Percentiles rank a stretch among this genome's conserved stretches.
phyloP scores from a whole-genome alignment of 2,113 vertebrate species.

The Nematolebias whitei region DNA sequence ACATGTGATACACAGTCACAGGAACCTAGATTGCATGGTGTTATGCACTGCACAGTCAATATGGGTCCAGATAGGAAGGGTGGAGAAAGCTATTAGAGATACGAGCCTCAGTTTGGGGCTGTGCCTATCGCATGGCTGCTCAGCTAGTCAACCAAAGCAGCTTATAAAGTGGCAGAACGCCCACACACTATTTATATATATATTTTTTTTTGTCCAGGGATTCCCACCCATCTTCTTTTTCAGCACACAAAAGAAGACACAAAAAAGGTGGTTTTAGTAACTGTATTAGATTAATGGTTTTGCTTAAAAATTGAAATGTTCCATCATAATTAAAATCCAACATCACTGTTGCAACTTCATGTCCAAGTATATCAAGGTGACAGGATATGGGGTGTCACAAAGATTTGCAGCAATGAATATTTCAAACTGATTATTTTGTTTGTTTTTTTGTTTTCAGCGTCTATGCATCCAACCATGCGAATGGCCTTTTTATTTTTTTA shows the following conservation, averaged over 20 bases:
- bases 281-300: no score
- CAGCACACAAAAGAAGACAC: background rate
- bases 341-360: background rate
- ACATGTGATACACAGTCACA: constrained; percentile 25
- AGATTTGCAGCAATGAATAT: background rate
- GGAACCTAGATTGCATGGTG: constrained; percentile 27
- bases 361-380: background rate
- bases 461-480: no score
- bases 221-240: constrained; percentile 1
- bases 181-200: constrained; percentile 4
- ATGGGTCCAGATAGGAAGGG: constrained; percentile 50
- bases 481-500: no score
- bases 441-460: background rate
- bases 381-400: background rate
- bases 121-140: constrained; percentile 46
- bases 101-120: constrained; percentile 41
- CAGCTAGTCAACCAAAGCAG: constrained; percentile 56
- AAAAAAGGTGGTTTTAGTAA: background rate
- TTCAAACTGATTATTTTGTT: background rate
- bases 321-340: background rate
- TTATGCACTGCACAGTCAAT: constrained; percentile 41
- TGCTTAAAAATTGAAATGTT: no score
- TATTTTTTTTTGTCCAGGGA: constrained; percentile 20
- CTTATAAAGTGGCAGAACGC: constrained; percentile 50
- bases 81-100: constrained; percentile 69